A percentile compares a stretch with the other conserved stretches of the same genome.
Conservation (phyloP, 1,140 invertebrate species). For the Zaprionus tsacasi region DNA sequence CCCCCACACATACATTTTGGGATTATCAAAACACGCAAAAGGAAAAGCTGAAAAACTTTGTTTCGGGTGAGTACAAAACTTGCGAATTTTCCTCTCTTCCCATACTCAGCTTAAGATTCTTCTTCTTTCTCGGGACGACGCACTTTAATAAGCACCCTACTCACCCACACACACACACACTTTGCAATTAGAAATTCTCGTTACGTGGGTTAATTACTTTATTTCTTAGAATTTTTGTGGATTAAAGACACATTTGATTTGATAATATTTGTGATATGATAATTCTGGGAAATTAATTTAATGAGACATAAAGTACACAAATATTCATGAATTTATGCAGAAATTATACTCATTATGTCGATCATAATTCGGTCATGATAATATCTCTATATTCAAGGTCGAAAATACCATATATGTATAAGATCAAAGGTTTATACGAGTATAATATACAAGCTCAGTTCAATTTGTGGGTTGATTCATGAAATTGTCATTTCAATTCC, state of each 20-base stretch:
- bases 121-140: too few relatives aligned
- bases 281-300: background rate
- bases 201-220: constrained; percentile 25
- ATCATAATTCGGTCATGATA: too few relatives aligned
- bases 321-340: too few relatives aligned
- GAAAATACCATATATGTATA: too few relatives aligned
- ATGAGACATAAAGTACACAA: too few relatives aligned
- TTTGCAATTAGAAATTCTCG: background rate
- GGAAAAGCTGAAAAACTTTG: constrained; percentile 9
- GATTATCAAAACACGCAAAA: constrained; percentile 54
- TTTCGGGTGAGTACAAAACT: constrained; percentile 58
- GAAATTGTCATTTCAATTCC: too few relatives aligned
- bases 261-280: background rate
- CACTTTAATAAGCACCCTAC: constrained; percentile 3
- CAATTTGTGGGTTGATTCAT: too few relatives aligned
- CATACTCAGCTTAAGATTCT: background rate
- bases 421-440: too few relatives aligned
- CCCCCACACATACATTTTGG: constrained; percentile 32
- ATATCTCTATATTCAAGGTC: too few relatives aligned
- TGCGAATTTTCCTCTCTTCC: constrained; percentile 21
- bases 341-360: too few relatives aligned
- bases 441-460: too few relatives aligned
- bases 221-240: background rate
- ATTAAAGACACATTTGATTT: background rate
- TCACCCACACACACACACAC: background rate